phyloP scores from a whole-genome alignment of 1,140 invertebrate genomes.

The Calosoma granatense region DNA sequence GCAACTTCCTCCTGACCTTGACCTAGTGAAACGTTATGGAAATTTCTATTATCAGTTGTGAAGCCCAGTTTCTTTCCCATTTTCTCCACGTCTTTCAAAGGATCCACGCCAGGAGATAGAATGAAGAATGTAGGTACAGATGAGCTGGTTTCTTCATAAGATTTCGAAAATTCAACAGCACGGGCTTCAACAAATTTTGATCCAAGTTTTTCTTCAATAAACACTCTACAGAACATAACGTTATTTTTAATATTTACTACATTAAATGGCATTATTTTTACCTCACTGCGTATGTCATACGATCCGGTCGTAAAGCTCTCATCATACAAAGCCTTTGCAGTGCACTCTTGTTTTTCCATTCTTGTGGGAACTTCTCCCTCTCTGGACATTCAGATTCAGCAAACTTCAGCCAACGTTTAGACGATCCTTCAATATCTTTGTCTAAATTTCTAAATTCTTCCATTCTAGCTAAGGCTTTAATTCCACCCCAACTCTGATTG shows the following conservation, averaged over 20 bases:
- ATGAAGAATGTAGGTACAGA: conserved; percentile 90
- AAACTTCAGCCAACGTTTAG: conserved; percentile 81
- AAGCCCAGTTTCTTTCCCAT: conserved; percentile 72
- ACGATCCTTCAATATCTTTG: conserved; percentile 84
- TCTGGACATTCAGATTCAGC: conserved; percentile 86
- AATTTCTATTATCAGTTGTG: conserved; percentile 68
- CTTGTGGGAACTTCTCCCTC: conserved; percentile 87
- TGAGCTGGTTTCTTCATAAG: conserved; percentile 75
- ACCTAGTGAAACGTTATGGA: conserved; percentile 88
- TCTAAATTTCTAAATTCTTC: conserved; percentile 81
- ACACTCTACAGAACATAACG: conserved; percentile 41
- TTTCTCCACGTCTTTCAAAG: conserved; percentile 79
- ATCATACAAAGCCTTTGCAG: conserved; percentile 88
- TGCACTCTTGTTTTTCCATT: conserved; percentile 90
- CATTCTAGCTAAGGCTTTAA: conserved; percentile 65
- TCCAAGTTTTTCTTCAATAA: conserved; percentile 80
- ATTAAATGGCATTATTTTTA: conserved; percentile 7
- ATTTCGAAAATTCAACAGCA: conserved; percentile 70
- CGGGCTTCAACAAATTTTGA: conserved; percentile 70
- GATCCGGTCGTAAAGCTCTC: conserved; percentile 77
- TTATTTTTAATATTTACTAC: conserved; percentile 32
- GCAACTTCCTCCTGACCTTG: conserved; percentile 91
- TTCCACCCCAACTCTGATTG: conserved; percentile 79
- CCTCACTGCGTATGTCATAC: conserved; percentile 68
- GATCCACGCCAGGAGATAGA: conserved; percentile 89